Conservation (phyloP, 2,113 vertebrate genomes). For the Pseudopipra pipra region DNA sequence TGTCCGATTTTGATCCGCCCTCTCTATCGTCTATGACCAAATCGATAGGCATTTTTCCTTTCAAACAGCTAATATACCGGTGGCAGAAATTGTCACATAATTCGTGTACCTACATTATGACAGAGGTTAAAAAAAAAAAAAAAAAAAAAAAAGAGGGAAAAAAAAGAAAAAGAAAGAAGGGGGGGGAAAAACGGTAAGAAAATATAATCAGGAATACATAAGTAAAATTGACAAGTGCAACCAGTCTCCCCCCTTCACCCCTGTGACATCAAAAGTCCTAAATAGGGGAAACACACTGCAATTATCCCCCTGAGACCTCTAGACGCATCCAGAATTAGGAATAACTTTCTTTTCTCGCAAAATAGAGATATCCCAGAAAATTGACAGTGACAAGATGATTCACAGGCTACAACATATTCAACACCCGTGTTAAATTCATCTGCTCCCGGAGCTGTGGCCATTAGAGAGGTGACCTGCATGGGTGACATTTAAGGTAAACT, state of each 20-base stretch:
- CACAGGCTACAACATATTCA: slow-evolving; percentile 91
- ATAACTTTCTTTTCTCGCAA: slow-evolving; percentile 86
- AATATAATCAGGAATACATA: slow-evolving; percentile 78
- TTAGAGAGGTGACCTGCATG: slow-evolving; percentile 86
- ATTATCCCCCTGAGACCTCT: slow-evolving; percentile 79
- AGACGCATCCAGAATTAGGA: slow-evolving; percentile 79
- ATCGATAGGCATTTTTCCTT: slow-evolving; percentile 99
- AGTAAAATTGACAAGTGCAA: slow-evolving; percentile 84
- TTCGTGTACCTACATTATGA: slow-evolving; percentile 91
- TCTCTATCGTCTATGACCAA: slow-evolving; percentile 99
- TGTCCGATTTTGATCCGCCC: slow-evolving; percentile 98
- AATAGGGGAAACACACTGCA: slow-evolving; percentile 78
- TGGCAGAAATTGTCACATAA: slow-evolving; percentile 99
- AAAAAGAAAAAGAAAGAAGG: too few relatives aligned
- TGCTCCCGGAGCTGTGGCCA: slow-evolving; percentile 89
- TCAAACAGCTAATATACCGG: slow-evolving; percentile 99
- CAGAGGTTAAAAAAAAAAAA: slow-evolving; percentile 36
- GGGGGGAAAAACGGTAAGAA: neutral
- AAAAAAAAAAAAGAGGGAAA: rapidly evolving
- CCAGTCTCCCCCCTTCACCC: slow-evolving; percentile 64
- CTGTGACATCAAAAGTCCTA: slow-evolving; percentile 79
- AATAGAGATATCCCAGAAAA: slow-evolving; percentile 98
- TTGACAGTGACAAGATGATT: slow-evolving; percentile 98
- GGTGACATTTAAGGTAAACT: slow-evolving; percentile 95
- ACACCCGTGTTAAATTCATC: slow-evolving; percentile 96